A percentile compares a stretch with the other conserved stretches of the same genome.
Conservation (phyloP, 2,888 invertebrate genomes). For the Campoplex capitator region DNA sequence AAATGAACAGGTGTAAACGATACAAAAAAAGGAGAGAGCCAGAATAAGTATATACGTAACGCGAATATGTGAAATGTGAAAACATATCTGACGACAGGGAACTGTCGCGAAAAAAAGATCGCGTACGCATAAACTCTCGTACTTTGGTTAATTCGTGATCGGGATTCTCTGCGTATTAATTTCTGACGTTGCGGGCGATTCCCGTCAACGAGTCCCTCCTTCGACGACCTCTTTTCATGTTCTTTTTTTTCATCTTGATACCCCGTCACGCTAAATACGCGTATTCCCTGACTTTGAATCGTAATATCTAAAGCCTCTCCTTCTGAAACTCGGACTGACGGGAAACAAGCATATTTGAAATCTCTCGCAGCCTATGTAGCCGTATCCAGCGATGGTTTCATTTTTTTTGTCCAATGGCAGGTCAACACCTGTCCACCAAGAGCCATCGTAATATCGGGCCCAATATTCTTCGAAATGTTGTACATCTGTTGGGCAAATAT, state of each 20-base stretch:
- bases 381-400: neutral
- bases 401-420: constrained; percentile 18
- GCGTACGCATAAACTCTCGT: neutral
- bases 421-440: constrained; percentile 26
- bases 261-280: constrained; percentile 42
- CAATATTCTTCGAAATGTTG: neutral
- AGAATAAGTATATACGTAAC: constrained; percentile 21
- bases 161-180: constrained; percentile 13
- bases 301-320: constrained; percentile 22
- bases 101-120: constrained; percentile 10
- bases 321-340: constrained; percentile 38
- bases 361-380: constrained; percentile 2
- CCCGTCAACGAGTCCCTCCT: constrained; percentile 33
- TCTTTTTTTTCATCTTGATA: constrained; percentile 11
- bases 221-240: constrained; percentile 34
- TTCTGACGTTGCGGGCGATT: neutral
- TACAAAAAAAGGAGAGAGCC: constrained; percentile 41
- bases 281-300: constrained; percentile 4
- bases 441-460: neutral
- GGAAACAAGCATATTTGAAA: constrained; percentile 31
- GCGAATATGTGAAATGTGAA: constrained; percentile 36
- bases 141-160: neutral
- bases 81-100: constrained; percentile 34
- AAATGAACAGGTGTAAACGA: constrained; percentile 14
- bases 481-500: neutral